Percentiles rank a stretch among this genome's conserved stretches.
These are phyloP conservation scores for Sphenodon punctatus DNA, from an alignment of 2,797 vertebrate species.

Conservation along the genomic window DNA sequence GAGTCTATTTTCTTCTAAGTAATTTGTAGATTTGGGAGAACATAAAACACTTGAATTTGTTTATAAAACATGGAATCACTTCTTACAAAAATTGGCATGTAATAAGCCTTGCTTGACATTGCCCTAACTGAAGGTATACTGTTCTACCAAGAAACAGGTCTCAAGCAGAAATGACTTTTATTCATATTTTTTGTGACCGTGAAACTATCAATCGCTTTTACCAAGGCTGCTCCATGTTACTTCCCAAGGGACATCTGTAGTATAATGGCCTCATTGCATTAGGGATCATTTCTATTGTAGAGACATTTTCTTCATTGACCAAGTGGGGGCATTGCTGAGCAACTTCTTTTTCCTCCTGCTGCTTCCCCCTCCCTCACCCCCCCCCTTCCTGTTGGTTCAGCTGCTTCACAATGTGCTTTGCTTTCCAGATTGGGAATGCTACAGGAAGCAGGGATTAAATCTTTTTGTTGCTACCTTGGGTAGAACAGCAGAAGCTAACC, in stretches of 20 bases:
- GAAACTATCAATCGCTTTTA: not conserved
- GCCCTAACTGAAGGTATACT: not conserved
- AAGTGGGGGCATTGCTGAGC: not conserved
- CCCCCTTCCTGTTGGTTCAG: rapidly evolving
- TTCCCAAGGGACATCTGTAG: not conserved
- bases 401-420: not conserved
- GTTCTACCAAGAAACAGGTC: not conserved
- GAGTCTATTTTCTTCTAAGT: not conserved
- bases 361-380: not conserved
- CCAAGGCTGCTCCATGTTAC: too few relatives aligned
- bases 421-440: not conserved
- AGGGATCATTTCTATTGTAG: not conserved
- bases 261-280: not conserved
- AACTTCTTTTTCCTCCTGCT: not conserved
- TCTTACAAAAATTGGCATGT: rapidly evolving
- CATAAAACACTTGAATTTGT: not conserved
- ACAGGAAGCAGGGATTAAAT: not conserved
- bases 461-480: not conserved
- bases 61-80: rapidly evolving
- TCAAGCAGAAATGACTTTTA: not conserved
- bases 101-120: not conserved
- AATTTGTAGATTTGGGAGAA: not conserved
- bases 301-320: not conserved
- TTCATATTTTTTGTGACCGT: not conserved
- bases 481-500: too few relatives aligned